Base-by-base conservation (phyloP, 2,113 vertebrate species). In the Sinocyclocheilus grahami region DNA sequence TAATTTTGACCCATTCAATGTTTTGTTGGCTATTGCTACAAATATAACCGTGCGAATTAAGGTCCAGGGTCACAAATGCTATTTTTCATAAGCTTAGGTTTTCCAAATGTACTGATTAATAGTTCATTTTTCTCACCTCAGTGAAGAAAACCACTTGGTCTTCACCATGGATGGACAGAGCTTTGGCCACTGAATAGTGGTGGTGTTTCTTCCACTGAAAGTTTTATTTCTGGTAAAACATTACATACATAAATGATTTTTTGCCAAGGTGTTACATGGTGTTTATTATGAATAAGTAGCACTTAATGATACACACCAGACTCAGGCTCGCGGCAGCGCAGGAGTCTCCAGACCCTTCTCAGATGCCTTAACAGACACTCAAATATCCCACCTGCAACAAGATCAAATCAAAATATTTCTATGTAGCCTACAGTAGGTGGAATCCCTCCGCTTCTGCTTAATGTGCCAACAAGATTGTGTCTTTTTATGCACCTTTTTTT, bases 121-220 rank as follows among this genome's bases (percentile, higher is more conserved):
- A 58, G 55, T 20, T 58, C 0, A 58, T 72, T 71, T n/a, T 20
- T 46, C 39, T 75, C 72, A 48, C 72, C 72, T 75, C 22, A 14
- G 22, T 46, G 39, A 24, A 75, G 39, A 48, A 75, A 74, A 46
- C 27, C 7, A 12, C 30, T 22, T 33, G 6, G 14, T 18, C 58
- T 24, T 62, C 37, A 63, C 78, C 58, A 80, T 5, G 58, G 22
- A 80, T 12, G 37, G 13, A 80, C 78, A 1, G 78, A 80, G 78
- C 58, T 80, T n/a, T 9, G 58, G 33, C 1, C 55, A 24, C n/a
- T n/a, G 3, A 63, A 24, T 1, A 39, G 2, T 39, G 78, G 37
- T 80, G 58, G 18, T 2, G 33, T 27, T 80, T 80, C 78, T 63
- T 80, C 58, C 78, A 10, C 58, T 27, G 78, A 63, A n/a, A 27